Evolutionary conservation across 2,888 invertebrate species (phyloP).

Genomic region (Drosophila borealis): DNA sequence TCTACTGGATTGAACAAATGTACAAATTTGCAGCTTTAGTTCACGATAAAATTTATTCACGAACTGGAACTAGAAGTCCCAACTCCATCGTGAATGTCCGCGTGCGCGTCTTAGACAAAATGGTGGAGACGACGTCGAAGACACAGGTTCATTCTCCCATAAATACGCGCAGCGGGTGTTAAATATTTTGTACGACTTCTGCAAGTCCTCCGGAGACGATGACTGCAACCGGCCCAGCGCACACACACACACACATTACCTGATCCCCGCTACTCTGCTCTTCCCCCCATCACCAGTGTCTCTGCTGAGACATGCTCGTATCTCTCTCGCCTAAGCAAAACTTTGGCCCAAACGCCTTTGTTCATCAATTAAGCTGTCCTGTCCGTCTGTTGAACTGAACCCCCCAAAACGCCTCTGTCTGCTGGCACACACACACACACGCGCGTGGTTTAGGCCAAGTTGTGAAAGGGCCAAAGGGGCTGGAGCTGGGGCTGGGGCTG

Average conservation of each 20-base stretch:
- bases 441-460: slow-evolving; percentile 6
- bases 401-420: slow-evolving; percentile 20
- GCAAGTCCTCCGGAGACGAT: slow-evolving; percentile 68
- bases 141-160: slow-evolving; percentile 84
- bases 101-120: slow-evolving; percentile 70
- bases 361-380: slow-evolving; percentile 80
- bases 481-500: background rate
- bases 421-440: slow-evolving; percentile 17
- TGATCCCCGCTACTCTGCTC: background rate
- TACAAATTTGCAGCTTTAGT: background rate
- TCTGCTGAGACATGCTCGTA: slow-evolving; percentile 47
- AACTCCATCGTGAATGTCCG: background rate
- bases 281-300: slow-evolving; percentile 22
- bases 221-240: slow-evolving; percentile 31
- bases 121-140: slow-evolving; percentile 59
- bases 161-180: slow-evolving; percentile 83
- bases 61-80: background rate
- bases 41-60: background rate
- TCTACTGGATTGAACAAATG: background rate
- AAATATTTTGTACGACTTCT: slow-evolving; percentile 78
- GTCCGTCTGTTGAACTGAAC: slow-evolving; percentile 52
- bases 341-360: slow-evolving; percentile 78
- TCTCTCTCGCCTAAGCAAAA: slow-evolving; percentile 62
- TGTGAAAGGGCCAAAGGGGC: background rate
- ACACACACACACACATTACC: slow-evolving; percentile 2